These are phyloP conservation scores for Oncorhynchus clarkii DNA, from an alignment of 2,113 vertebrate genomes.

Conservation along the genomic window DNA sequence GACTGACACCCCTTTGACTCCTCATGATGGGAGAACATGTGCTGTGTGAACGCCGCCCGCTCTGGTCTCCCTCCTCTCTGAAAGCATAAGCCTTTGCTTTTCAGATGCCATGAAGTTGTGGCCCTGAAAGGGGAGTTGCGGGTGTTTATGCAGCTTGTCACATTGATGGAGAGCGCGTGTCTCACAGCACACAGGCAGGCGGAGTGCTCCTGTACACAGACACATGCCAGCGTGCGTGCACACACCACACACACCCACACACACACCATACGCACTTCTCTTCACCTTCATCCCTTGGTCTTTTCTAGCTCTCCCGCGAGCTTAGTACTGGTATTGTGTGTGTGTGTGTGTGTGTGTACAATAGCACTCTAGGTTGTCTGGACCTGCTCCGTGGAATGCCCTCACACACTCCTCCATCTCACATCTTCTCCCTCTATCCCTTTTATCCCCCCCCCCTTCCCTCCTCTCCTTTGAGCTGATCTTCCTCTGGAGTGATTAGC, in stretches of 20 bases:
- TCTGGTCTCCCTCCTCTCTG: background rate
- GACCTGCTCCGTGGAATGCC: conserved; percentile 68
- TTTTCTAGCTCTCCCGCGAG: background rate
- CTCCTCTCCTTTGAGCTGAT: background rate
- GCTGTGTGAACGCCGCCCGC: background rate
- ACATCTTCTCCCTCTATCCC: conserved; percentile 42
- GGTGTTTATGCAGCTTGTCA: conserved; percentile 22
- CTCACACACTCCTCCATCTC: conserved; percentile 18
- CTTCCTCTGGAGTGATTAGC: background rate
- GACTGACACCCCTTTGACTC: background rate
- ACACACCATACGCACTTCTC: background rate
- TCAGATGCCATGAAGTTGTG: conserved; percentile 15
- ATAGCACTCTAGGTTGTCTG: conserved; percentile 58
- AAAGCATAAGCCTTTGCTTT: background rate
- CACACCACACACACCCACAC: background rate
- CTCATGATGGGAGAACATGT: conserved; percentile 4
- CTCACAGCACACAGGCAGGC: background rate
- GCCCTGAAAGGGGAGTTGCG: background rate
- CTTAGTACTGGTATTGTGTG: background rate
- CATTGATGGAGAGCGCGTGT: conserved; percentile 18
- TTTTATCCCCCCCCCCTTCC: conserved; percentile 49
- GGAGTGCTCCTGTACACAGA: background rate
- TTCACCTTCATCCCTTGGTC: background rate
- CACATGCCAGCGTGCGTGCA: background rate
- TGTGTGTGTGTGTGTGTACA: conserved; percentile 31